These are phyloP conservation scores for Pycnomerus fuliginosus DNA, from an alignment of 2,888 invertebrate species.

Conservation along the genomic window DNA sequence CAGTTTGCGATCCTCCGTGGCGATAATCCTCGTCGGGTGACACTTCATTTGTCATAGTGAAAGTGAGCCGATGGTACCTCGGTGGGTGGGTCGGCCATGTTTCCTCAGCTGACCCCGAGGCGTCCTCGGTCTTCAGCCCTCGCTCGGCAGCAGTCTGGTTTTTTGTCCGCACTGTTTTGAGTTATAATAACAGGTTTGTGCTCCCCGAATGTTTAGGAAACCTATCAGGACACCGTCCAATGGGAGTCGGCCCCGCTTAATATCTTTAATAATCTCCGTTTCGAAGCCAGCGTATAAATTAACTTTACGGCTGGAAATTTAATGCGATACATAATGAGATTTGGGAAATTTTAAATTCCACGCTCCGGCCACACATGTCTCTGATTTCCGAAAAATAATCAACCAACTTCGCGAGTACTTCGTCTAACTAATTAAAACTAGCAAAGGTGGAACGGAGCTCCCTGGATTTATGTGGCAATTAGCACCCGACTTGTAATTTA, in stretches of 20 bases:
- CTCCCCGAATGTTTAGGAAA: slow-evolving; percentile 39
- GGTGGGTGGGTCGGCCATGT: slow-evolving; percentile 33
- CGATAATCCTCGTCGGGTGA: slow-evolving; percentile 8
- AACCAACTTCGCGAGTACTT: slow-evolving; percentile 27
- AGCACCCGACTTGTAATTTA: slow-evolving; percentile 45
- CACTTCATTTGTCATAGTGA: slow-evolving; percentile 19
- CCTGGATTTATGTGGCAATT: slow-evolving; percentile 43
- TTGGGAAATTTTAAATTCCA: slow-evolving; percentile 46
- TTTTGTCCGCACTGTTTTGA: slow-evolving; percentile 41
- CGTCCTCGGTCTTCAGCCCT: slow-evolving; percentile 9
- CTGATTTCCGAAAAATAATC: too few relatives aligned
- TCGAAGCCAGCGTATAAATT: slow-evolving; percentile 43
- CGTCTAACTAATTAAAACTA: slow-evolving; percentile 44
- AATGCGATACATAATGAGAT: slow-evolving; percentile 49
- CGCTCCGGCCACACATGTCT: too few relatives aligned
- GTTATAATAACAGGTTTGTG: slow-evolving; percentile 48
- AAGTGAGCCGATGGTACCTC: slow-evolving; percentile 13
- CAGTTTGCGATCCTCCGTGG: too few relatives aligned
- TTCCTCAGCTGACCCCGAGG: slow-evolving; percentile 28
- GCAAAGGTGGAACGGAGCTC: slow-evolving; percentile 37
- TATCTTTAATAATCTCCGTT: slow-evolving; percentile 47
- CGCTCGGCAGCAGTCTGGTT: slow-evolving; percentile 22
- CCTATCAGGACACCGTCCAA: slow-evolving; percentile 30
- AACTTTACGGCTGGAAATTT: slow-evolving; percentile 48
- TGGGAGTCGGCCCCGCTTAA: slow-evolving; percentile 34